A percentile compares a stretch with the other conserved stretches of the same genome.
These are phyloP conservation scores for Pollicipes pollicipes DNA, from an alignment of 1,140 invertebrate species.

Conservation along the genomic window DNA sequence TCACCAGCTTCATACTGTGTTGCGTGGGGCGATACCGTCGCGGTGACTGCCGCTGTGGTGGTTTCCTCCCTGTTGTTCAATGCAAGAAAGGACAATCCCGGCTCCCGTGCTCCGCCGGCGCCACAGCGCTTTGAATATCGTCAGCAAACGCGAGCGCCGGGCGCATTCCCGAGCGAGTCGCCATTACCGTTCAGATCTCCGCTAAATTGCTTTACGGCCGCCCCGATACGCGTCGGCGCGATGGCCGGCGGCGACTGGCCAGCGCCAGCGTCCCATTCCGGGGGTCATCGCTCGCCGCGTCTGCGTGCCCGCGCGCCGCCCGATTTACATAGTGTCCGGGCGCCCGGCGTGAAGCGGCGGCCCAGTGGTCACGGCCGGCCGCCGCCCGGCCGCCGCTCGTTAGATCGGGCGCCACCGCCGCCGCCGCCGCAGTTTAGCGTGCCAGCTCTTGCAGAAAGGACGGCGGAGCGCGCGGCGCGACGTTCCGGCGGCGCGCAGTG, in stretches of 20 bases:
- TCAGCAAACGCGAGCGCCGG: neutral
- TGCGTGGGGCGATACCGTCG: neutral
- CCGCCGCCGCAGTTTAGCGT: too few relatives aligned
- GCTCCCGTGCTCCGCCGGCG: too few relatives aligned
- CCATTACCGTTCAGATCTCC: neutral
- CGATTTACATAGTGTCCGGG: neutral
- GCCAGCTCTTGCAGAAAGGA: too few relatives aligned
- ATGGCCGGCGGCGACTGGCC: too few relatives aligned
- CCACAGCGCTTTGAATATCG: neutral
- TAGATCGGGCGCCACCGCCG: too few relatives aligned
- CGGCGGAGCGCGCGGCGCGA: too few relatives aligned
- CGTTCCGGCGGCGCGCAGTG: too few relatives aligned
- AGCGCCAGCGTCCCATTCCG: neutral
- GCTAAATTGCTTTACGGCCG: neutral
- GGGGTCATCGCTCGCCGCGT: neutral
- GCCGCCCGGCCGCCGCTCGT: too few relatives aligned
- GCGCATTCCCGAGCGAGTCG: neutral
- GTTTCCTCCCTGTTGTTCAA: too few relatives aligned
- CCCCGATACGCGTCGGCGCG: neutral
- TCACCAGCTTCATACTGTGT: too few relatives aligned
- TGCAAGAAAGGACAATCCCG: too few relatives aligned
- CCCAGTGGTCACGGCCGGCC: neutral
- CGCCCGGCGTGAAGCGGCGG: neutral
- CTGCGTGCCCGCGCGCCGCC: neutral
- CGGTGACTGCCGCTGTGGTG: neutral